phyloP scores from a whole-genome alignment of 2,888 invertebrate genomes.

The Celastrina argiolus region DNA sequence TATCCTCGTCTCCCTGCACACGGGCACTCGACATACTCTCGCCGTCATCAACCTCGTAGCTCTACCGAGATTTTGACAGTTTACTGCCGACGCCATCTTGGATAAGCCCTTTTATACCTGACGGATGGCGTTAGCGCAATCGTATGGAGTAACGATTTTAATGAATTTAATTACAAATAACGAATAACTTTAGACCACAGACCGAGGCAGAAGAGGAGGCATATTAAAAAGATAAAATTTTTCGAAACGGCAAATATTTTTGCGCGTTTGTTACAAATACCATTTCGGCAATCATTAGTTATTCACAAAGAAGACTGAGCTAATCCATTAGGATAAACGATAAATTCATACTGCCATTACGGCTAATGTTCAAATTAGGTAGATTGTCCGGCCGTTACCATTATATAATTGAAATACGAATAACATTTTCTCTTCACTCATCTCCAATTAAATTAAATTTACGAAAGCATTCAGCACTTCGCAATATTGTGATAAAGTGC shows the following conservation, averaged over 20 bases:
- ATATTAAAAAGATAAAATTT: background rate
- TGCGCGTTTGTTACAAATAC: background rate
- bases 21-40: constrained; percentile 77
- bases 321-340: background rate
- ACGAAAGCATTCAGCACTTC: background rate
- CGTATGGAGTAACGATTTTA: background rate
- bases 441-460: background rate
- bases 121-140: background rate
- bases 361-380: background rate
- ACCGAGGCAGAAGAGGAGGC: background rate
- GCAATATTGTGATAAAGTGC: background rate
- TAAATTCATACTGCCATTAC: background rate
- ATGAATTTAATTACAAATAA: background rate
- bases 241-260: background rate
- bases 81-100: constrained; percentile 46
- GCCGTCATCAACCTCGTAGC: constrained; percentile 76
- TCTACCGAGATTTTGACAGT: constrained; percentile 72
- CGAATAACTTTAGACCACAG: no score
- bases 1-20: constrained; percentile 81
- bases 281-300: background rate
- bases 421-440: background rate
- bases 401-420: background rate
- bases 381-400: background rate
- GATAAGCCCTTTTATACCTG: constrained; percentile 19
- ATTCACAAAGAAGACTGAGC: background rate